Evolutionary conservation across 2,797 vertebrate genomes (phyloP), one percentile per base, ranked within the genome.

Genomic region (Rhinatrema bivittatum): DNA sequence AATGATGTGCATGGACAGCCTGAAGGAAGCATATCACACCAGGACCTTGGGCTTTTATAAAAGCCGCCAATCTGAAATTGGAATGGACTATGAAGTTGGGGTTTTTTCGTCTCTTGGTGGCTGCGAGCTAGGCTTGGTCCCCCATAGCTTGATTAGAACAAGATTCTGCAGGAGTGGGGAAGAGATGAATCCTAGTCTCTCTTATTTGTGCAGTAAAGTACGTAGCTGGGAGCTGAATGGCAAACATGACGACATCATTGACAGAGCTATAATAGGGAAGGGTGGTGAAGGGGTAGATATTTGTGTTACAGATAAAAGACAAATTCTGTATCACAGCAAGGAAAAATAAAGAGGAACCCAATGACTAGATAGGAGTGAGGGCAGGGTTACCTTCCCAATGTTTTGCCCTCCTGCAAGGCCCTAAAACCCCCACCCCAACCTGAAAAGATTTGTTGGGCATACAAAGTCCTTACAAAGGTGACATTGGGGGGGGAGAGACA

Each of bases 211-310:
- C 43, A 64, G 59, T 63, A 70, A 64, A 75, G 43, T 60, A n/a
- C n/a, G n/a, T n/a, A n/a, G n/a, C n/a, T n/a, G 68, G 66, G 47
- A 60, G 54, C 53, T 72, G 75, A 80, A 77, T 69, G 68, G 71
- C 63, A 60, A 42, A 65, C 65, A 69, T 65, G 66, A 83, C 71
- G 71, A 82, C 73, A 80, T 76, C 77, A 79, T 64, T 72, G 68
- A 74, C 32, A 62, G 51, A 70, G 70, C 53, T 57, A 70, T 58
- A 78, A 71, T 61, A 72, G 61, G 53, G 56, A 56, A 53, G 42
- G 53, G 49, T 42, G 62, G 44, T 35, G 47, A 47, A 54, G 68
- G 51, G 53, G 59, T 41, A 55, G 51, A 64, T 70, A 75, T 75
- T 78, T 74, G 68, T 72, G 78, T 58, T 67, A 40, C 55, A 56